phyloP scores from a whole-genome alignment of 2,888 invertebrate genomes.

The Itoplectis maculator region DNA sequence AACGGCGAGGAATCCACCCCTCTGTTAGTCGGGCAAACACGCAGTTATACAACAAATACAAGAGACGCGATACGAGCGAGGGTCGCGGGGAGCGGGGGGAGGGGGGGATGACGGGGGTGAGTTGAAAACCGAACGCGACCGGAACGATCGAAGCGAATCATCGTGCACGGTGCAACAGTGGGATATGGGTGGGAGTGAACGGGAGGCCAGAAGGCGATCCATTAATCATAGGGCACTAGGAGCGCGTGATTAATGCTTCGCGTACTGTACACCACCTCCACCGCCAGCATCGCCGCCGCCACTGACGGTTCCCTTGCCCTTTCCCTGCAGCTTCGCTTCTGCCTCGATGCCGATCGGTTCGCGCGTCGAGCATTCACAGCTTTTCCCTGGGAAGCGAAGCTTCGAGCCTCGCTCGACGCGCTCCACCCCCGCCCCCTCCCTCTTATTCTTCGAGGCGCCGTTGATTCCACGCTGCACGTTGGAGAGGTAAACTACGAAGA shows the following conservation, averaged over 20 bases:
- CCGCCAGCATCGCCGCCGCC: conserved; percentile 53
- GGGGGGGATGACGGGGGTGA: conserved; percentile 21
- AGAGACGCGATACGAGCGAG: conserved; percentile 18
- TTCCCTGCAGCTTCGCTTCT: conserved; percentile 17
- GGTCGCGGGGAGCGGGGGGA: too few species aligned
- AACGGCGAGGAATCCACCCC: conserved; percentile 15
- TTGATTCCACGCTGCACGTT: conserved; percentile 3
- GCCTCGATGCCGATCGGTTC: conserved; percentile 41
- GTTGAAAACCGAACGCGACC: conserved; percentile 66
- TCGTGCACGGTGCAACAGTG: conserved; percentile 69
- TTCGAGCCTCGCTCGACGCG: conserved; percentile 36
- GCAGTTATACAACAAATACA: conserved; percentile 49
- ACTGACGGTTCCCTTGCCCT: conserved; percentile 36
- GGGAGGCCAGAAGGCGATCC: conserved; percentile 67
- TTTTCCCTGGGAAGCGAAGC: conserved; percentile 29
- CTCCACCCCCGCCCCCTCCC: conserved; percentile 16
- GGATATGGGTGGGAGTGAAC: conserved; percentile 53
- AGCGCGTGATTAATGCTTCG: conserved; percentile 78
- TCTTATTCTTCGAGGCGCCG: conserved; percentile 49
- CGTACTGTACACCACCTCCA: conserved; percentile 53
- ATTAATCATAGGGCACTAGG: conserved; percentile 78
- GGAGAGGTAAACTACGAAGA: conserved; percentile 29
- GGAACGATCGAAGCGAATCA: conserved; percentile 76
- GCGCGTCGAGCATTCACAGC: conserved; percentile 48
- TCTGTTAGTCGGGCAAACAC: conserved; percentile 44